Evolutionary conservation across 2,797 vertebrate genomes (phyloP).

Genomic region (Cynopterus sphinx): DNA sequence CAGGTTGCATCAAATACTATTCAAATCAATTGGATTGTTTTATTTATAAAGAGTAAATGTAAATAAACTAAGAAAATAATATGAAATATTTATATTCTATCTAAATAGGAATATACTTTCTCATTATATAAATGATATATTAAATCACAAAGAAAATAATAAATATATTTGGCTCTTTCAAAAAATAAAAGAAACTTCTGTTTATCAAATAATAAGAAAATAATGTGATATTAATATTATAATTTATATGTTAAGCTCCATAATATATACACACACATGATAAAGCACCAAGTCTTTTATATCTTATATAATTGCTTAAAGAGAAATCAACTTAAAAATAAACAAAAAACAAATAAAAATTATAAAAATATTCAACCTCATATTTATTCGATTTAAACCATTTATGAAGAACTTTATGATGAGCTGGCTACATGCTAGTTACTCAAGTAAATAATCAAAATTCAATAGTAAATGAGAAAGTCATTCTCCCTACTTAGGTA

Average conservation of each 20-base stretch:
- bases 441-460: background rate
- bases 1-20: background rate
- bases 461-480: background rate
- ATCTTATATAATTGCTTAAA: background rate
- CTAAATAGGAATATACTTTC: background rate
- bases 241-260: background rate
- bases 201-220: background rate
- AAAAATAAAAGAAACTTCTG: background rate
- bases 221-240: background rate
- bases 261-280: background rate
- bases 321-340: background rate
- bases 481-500: background rate
- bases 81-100: background rate
- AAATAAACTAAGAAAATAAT: background rate
- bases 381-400: background rate
- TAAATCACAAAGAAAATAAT: background rate
- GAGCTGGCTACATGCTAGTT: background rate
- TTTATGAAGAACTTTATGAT: background rate
- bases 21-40: background rate
- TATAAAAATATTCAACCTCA: background rate
- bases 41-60: background rate
- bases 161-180: background rate
- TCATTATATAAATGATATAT: background rate
- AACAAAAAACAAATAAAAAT: background rate
- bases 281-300: background rate